Conservation (phyloP, 2,888 invertebrate genomes). For the Diadegma fenestrale region DNA sequence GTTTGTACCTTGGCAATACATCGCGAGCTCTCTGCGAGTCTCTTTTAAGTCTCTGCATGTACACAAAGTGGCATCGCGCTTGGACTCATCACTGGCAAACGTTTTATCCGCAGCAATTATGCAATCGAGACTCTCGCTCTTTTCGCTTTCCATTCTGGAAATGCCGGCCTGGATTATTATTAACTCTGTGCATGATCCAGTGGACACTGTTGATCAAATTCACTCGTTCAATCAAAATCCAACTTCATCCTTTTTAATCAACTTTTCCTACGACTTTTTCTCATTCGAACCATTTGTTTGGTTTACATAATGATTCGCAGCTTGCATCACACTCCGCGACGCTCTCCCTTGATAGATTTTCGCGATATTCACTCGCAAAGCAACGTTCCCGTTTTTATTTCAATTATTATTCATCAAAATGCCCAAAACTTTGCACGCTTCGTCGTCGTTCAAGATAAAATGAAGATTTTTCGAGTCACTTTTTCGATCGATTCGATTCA, state of each 20-base stretch:
- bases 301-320: background rate
- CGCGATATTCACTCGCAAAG: too few relatives aligned
- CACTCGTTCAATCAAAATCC: background rate
- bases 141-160: slow-evolving; percentile 59
- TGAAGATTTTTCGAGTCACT: too few relatives aligned
- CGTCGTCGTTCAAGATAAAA: too few relatives aligned
- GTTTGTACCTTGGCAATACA: slow-evolving; percentile 62
- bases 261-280: background rate
- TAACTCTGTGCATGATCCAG: slow-evolving; percentile 1
- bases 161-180: slow-evolving; percentile 20
- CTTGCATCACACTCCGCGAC: background rate
- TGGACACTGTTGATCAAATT: background rate
- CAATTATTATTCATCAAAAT: too few relatives aligned
- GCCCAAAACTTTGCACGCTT: too few relatives aligned
- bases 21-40: slow-evolving; percentile 25
- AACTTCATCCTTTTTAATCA: background rate
- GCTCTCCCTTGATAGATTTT: too few relatives aligned
- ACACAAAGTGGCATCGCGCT: slow-evolving; percentile 43
- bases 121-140: slow-evolving; percentile 56
- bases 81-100: slow-evolving; percentile 43
- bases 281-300: background rate
- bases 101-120: slow-evolving; percentile 57
- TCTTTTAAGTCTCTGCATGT: slow-evolving; percentile 29
- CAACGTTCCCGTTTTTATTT: too few relatives aligned
- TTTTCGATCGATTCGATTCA: too few relatives aligned